Conservation (phyloP, 2,797 vertebrate genomes). For the Lepus oiostolus region DNA sequence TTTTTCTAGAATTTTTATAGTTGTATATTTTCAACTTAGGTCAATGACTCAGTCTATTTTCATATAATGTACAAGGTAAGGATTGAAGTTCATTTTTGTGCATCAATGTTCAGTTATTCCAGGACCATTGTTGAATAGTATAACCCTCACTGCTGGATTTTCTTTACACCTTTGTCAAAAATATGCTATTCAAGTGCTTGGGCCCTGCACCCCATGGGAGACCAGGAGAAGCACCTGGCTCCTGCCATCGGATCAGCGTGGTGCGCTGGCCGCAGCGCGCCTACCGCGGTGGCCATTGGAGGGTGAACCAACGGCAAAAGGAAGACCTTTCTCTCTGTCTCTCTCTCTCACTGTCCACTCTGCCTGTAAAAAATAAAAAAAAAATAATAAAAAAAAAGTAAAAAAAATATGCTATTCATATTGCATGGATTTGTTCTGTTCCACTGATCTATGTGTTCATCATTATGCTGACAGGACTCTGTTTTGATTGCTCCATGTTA, state of each 20-base stretch:
- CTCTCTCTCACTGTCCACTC: no score
- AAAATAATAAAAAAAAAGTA: no score
- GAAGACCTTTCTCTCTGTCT: no score
- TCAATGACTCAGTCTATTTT: neutral
- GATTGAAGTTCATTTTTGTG: neutral
- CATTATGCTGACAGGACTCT: neutral
- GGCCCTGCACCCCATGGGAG: no score
- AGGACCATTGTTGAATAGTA: neutral
- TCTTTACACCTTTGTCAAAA: constrained; percentile 13
- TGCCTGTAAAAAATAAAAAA: no score
- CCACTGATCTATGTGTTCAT: neutral
- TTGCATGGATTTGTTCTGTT: neutral
- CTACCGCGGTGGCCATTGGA: no score
- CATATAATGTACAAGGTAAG: neutral
- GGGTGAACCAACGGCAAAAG: no score
- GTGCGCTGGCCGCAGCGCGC: no score
- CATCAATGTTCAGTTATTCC: neutral
- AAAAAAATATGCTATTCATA: neutral
- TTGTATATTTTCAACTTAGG: neutral
- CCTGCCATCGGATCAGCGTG: no score
- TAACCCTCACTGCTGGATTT: neutral
- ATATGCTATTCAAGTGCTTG: neutral
- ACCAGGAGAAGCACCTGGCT: no score
- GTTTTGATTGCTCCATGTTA: neutral
- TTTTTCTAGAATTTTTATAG: constrained; percentile 5